A percentile compares a stretch with the other conserved stretches of the same genome.
Conservation (phyloP, 2,113 vertebrate species). For the Nettapus auritus region DNA sequence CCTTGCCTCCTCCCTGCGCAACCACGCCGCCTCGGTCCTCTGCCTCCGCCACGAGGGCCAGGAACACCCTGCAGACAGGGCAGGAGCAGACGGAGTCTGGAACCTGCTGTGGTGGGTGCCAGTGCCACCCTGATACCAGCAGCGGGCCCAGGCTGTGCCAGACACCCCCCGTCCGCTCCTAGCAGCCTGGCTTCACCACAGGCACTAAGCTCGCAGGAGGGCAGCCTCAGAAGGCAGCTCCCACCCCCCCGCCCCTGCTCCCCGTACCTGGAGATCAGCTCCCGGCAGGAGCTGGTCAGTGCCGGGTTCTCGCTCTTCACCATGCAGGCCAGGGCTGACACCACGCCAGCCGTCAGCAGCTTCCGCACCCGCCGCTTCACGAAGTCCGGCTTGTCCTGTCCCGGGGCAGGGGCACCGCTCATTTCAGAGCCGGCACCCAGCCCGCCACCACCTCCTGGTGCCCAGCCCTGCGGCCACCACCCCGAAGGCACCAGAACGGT, state of each 20-base stretch:
- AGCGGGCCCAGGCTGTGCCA: accelerated
- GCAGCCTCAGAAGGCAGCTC: background rate
- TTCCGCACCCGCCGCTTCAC: slow-evolving; percentile 87
- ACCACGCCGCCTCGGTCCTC: slow-evolving; percentile 92
- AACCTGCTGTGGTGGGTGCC: accelerated
- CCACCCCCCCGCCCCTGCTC: accelerated
- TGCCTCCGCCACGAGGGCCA: slow-evolving; percentile 90
- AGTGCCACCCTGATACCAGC: background rate
- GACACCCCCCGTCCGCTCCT: background rate
- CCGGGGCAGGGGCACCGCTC: accelerated
- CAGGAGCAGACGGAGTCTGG: accelerated
- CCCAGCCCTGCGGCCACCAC: accelerated
- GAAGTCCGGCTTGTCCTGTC: slow-evolving; percentile 86
- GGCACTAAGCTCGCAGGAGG: accelerated
- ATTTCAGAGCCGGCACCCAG: background rate
- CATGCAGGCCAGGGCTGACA: slow-evolving; percentile 94
- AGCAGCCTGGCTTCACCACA: background rate
- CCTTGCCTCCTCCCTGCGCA: slow-evolving; percentile 97
- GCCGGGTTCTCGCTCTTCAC: slow-evolving; percentile 90
- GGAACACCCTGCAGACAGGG: slow-evolving; percentile 84
- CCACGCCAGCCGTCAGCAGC: slow-evolving; percentile 88
- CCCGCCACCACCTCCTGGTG: accelerated
- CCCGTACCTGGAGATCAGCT: slow-evolving; percentile 91
- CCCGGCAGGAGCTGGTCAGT: slow-evolving; percentile 88
- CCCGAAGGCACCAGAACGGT: background rate